Evolutionary conservation across 2,797 vertebrate genomes (phyloP).

Genomic region (Gymnopithys bicolor): DNA sequence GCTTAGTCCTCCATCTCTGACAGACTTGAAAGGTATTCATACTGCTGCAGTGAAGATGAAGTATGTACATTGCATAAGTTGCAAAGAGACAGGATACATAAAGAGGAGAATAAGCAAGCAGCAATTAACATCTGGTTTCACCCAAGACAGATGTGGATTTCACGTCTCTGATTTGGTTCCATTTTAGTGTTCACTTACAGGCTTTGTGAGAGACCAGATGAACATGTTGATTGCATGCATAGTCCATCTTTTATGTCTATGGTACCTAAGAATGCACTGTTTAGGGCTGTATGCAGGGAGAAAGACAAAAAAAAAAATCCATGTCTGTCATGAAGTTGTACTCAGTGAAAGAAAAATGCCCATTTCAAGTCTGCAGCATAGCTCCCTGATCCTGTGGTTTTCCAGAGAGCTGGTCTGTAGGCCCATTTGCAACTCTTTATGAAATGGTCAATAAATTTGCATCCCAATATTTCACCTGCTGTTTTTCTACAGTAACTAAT

Average conservation of each 20-base stretch:
- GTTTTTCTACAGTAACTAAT: not conserved
- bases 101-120: not conserved
- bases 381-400: not conserved
- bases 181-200: not conserved
- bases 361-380: not conserved
- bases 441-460: not conserved
- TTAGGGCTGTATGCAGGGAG: not conserved
- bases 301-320: not conserved
- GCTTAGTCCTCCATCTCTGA: not conserved
- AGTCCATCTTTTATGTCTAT: not conserved
- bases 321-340: not conserved
- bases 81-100: not conserved
- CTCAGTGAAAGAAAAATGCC: not conserved
- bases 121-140: conserved; percentile 5
- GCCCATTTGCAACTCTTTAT: not conserved
- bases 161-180: not conserved
- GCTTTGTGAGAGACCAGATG: not conserved
- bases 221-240: not conserved
- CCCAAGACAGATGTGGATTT: not conserved
- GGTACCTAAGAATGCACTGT: not conserved
- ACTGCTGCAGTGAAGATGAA: not conserved
- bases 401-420: not conserved
- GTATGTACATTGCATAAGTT: not conserved
- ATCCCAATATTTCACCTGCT: not conserved
- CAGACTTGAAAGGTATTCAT: not conserved